Conservation (phyloP, 2,888 invertebrate species). For the Drosophila algonquin region DNA sequence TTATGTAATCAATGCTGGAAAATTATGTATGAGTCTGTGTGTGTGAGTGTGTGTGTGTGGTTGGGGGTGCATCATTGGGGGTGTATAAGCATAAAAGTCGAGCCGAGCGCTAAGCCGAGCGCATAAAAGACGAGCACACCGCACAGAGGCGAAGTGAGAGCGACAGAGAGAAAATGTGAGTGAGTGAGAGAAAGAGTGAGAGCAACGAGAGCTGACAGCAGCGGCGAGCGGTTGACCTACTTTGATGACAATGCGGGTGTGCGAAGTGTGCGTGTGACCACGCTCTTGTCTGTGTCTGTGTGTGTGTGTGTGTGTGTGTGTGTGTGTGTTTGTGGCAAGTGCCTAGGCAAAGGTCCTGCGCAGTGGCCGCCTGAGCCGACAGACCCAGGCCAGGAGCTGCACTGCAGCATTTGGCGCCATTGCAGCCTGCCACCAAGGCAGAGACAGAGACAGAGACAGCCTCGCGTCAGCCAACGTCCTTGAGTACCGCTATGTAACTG, state of each 20-base stretch:
- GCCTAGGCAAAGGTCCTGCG: constrained; percentile 71
- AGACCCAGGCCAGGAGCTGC: constrained; percentile 44
- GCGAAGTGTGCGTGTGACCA: constrained; percentile 36
- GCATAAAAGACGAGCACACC: constrained; percentile 18
- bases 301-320: constrained; percentile 28
- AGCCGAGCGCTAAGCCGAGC: neutral
- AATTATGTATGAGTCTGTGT: constrained; percentile 41
- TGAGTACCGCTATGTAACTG: constrained; percentile 54
- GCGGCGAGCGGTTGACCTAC: constrained; percentile 71
- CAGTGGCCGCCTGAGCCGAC: constrained; percentile 58
- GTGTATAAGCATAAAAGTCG: neutral
- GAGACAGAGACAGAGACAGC: constrained; percentile 31
- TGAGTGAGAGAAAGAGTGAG: constrained; percentile 9
- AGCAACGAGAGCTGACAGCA: constrained; percentile 35
- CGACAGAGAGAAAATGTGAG: constrained; percentile 23
- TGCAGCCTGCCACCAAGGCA: constrained; percentile 53
- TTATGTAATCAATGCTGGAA: constrained; percentile 71
- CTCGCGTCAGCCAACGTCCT: constrained; percentile 62
- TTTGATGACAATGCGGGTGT: constrained; percentile 65
- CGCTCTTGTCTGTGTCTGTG: constrained; percentile 22
- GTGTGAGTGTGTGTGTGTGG: constrained; percentile 7
- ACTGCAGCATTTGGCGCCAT: constrained; percentile 60
- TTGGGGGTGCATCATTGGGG: neutral
- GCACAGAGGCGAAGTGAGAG: constrained; percentile 12
- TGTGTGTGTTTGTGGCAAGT: constrained; percentile 14